Base-by-base conservation (phyloP, 2,888 invertebrate species). In the Spilosoma lubricipeda region DNA sequence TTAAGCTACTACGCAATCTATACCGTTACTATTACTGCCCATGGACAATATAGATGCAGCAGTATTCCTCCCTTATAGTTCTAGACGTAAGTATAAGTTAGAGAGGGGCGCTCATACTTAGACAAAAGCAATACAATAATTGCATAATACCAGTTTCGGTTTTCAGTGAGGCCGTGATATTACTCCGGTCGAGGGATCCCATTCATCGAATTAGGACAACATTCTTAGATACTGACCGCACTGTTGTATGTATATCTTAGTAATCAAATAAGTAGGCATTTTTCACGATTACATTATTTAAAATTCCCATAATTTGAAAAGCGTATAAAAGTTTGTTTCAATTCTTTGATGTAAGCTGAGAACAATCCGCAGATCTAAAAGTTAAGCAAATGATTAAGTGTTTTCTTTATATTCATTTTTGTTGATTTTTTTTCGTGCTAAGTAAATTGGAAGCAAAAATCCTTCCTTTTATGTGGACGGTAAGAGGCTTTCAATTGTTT, bases 401-500 rank as follows among this genome's bases (percentile, higher is more conserved):
- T 63, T 63, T 59, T 63, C 30, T 63, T 30, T 63, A 2, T 63
- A 63, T 30, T 63, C 18, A 30, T 27, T 63, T 30, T 63, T 18
- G 15, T 63, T 63, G 27, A 18, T 15, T 30, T 30, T 59, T n/a
- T 30, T 63, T 63, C 18, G 15, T 30, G 18, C 63, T 30, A 33
- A 67, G 48, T 33, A 48, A 67, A 33, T 13, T 48, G 23, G 23
- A 67, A 67, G 67, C 30, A 45, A 67, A 67, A 67, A 67, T 27
- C 30, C 18, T 67, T 48, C 45, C 45, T 67, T 67, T 67, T 67
- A 45, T 67, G 27, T 18, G 20, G 67, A 33, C 11, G 48, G 30
- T 48, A 48, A 45, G 48, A 67, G 33, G 48, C 67, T 67, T 67
- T 23, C 67, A 48, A 67, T 67, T 67, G 67, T 67, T 48, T 48